Conservation (phyloP, 2,113 vertebrate genomes). For the Gasterosteus nipponicus region DNA sequence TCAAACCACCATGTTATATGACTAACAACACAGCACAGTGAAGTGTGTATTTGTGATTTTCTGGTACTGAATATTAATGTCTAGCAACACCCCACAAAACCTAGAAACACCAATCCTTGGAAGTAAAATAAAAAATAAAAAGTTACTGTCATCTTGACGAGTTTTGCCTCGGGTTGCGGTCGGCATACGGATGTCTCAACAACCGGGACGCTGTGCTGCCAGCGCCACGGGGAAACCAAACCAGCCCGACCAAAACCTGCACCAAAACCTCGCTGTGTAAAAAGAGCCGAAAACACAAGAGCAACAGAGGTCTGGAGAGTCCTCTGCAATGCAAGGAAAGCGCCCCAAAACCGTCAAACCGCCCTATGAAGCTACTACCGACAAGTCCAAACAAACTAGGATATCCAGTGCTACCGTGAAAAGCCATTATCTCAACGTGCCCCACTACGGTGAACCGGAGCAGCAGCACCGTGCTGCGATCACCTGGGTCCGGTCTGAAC, state of each 20-base stretch:
- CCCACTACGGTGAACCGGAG: constrained; percentile 41
- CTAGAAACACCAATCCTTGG: constrained; percentile 72
- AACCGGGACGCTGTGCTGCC: constrained; percentile 24
- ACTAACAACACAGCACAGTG: constrained; percentile 70
- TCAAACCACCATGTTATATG: constrained; percentile 69
- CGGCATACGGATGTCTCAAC: constrained; percentile 9
- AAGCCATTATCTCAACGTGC: constrained; percentile 35
- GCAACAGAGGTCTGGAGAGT: constrained; percentile 47
- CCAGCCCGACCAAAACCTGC: constrained; percentile 51
- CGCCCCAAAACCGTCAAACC: constrained; percentile 40
- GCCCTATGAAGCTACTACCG: constrained; percentile 32
- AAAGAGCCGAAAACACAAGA: constrained; percentile 62
- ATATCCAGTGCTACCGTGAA: constrained; percentile 56
- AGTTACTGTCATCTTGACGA: constrained; percentile 58
- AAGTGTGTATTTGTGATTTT: constrained; percentile 65
- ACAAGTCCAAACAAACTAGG: constrained; percentile 24
- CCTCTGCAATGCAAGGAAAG: constrained; percentile 53
- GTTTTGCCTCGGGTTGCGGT: constrained; percentile 49
- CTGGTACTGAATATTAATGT: constrained; percentile 66
- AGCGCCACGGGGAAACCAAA: constrained; percentile 21
- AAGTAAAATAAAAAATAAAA: constrained; percentile 52
- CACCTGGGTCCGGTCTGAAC: constrained; percentile 33
- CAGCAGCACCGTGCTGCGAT: constrained; percentile 60
- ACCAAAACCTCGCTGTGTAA: constrained; percentile 11
- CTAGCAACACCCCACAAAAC: constrained; percentile 76